These are phyloP conservation scores for Hydropsyche tenuis DNA, from an alignment of 1,140 invertebrate species.

Conservation along the genomic window DNA sequence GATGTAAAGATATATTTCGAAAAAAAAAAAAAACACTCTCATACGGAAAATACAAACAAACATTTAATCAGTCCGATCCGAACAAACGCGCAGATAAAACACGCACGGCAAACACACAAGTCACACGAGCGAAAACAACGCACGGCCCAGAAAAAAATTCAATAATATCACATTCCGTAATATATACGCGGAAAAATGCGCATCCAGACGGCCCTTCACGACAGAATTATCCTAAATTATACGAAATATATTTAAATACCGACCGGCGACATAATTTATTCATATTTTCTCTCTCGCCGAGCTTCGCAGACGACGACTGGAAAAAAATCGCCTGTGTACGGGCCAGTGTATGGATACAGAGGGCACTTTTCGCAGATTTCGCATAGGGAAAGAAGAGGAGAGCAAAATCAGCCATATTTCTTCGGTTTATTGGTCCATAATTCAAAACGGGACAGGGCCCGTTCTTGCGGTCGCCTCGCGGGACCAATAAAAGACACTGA, in stretches of 20 bases:
- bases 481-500: slow-evolving; percentile 39
- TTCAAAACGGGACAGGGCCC: slow-evolving; percentile 30
- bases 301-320: too few relatives aligned
- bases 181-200: too few relatives aligned
- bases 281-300: neutral
- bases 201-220: neutral
- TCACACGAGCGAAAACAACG: slow-evolving; percentile 1
- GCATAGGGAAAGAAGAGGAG: neutral
- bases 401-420: slow-evolving; percentile 35
- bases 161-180: too few relatives aligned
- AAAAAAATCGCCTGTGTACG: neutral
- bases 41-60: too few relatives aligned
- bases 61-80: slow-evolving; percentile 5
- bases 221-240: slow-evolving; percentile 26
- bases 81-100: neutral
- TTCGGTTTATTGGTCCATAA: slow-evolving; percentile 39
- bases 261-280: slow-evolving; percentile 11
- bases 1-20: too few relatives aligned
- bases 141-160: too few relatives aligned
- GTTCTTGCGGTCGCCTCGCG: slow-evolving; percentile 16
- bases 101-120: neutral
- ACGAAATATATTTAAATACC: slow-evolving; percentile 23
- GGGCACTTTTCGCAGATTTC: slow-evolving; percentile 8
- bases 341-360: neutral
- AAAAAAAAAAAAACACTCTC: too few relatives aligned